Conservation (phyloP, 2,113 vertebrate genomes). For the Delphinus delphis region DNA sequence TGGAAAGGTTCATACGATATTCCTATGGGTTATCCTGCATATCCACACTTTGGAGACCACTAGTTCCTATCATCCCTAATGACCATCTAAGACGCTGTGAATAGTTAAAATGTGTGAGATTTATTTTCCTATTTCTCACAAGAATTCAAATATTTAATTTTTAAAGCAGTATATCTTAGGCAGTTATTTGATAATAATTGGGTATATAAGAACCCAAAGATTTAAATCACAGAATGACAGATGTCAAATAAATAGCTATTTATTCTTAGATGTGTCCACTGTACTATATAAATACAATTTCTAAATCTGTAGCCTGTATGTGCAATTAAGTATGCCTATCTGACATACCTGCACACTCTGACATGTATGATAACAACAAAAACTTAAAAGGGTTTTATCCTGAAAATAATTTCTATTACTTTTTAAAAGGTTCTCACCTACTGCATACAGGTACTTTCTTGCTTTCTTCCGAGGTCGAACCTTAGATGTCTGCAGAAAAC, state of each 20-base stretch:
- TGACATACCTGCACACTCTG: slow-evolving; percentile 13
- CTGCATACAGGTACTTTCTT: slow-evolving; percentile 97
- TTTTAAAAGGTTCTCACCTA: slow-evolving; percentile 88
- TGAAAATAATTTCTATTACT: slow-evolving; percentile 43
- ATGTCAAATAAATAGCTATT: background rate
- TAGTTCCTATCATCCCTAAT: background rate
- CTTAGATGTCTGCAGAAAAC: slow-evolving; percentile 91
- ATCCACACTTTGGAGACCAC: background rate
- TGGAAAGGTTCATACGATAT: background rate
- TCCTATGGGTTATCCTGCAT: background rate
- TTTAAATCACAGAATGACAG: slow-evolving; percentile 35
- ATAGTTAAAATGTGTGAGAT: slow-evolving; percentile 10
- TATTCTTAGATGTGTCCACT: slow-evolving; percentile 28
- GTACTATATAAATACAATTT: slow-evolving; percentile 39
- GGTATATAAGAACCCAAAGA: slow-evolving; percentile 15
- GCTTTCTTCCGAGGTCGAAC: slow-evolving; percentile 96
- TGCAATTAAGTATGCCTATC: slow-evolving; percentile 51
- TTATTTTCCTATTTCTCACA: slow-evolving; percentile 40
- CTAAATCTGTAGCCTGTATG: slow-evolving; percentile 27
- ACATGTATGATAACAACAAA: slow-evolving; percentile 25
- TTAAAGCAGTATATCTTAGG: slow-evolving; percentile 25
- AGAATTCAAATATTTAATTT: slow-evolving; percentile 46
- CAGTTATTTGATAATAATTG: background rate
- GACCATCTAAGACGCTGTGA: background rate
- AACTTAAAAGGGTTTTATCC: slow-evolving; percentile 29